These are phyloP conservation scores for Nemotelus pantherinus DNA, from an alignment of 2,888 invertebrate genomes.

Conservation along the genomic window DNA sequence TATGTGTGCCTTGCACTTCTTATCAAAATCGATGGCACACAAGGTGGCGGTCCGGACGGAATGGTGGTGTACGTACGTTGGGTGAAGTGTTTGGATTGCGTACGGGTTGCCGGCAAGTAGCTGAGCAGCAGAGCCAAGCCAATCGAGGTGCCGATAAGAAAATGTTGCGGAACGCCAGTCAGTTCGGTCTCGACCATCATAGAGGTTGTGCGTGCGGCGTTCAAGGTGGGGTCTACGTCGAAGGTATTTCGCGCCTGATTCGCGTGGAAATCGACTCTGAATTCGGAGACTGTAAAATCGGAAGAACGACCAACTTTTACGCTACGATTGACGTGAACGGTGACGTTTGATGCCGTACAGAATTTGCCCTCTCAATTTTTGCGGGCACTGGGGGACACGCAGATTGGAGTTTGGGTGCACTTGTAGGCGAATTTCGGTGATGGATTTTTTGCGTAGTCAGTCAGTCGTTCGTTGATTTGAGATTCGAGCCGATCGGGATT, in stretches of 20 bases:
- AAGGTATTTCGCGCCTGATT: background rate
- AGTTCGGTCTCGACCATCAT: conserved; percentile 4
- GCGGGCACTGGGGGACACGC: background rate
- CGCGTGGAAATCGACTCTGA: background rate
- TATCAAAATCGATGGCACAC: conserved; percentile 25
- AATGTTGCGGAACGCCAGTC: conserved; percentile 12
- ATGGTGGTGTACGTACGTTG: background rate
- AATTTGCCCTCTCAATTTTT: background rate
- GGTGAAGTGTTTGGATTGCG: background rate
- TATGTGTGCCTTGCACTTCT: background rate
- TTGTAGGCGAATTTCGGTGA: background rate
- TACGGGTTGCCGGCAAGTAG: background rate
- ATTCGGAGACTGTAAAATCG: conserved; percentile 11
- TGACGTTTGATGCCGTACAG: conserved; percentile 1
- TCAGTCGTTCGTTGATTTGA: conserved; percentile 24
- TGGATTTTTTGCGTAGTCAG: background rate
- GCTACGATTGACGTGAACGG: conserved; percentile 11
- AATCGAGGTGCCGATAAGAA: conserved; percentile 6
- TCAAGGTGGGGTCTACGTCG: background rate
- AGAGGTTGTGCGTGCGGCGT: conserved; percentile 14
- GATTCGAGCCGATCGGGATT: conserved; percentile 12
- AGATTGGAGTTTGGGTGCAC: conserved; percentile 2
- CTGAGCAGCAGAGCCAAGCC: background rate
- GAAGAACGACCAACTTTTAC: background rate
- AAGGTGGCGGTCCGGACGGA: conserved; percentile 11